These are phyloP conservation scores for Leptinotarsa peninsularis DNA, from an alignment of 2,888 invertebrate species.

Conservation along the genomic window DNA sequence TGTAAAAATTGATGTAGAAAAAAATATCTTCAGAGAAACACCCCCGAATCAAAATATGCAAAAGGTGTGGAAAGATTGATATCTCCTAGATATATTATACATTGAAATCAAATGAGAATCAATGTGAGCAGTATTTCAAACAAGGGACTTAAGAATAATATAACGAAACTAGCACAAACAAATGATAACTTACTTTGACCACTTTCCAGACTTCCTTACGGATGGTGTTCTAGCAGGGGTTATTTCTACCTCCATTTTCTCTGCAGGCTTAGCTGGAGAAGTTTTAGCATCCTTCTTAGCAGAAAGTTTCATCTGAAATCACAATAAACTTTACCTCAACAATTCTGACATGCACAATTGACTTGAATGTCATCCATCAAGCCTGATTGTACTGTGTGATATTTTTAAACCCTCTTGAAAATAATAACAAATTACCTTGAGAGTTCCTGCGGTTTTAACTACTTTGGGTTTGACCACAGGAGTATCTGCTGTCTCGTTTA, in stretches of 20 bases:
- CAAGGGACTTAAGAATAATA: slow-evolving; percentile 17
- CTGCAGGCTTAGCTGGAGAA: slow-evolving; percentile 43
- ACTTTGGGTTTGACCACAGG: slow-evolving; percentile 32
- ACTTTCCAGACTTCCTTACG: slow-evolving; percentile 39
- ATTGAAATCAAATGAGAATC: too few relatives aligned
- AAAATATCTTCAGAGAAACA: too few relatives aligned
- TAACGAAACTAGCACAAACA: not conserved
- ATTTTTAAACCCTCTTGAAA: not conserved
- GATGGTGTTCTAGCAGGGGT: slow-evolving; percentile 32
- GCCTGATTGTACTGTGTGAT: not conserved
- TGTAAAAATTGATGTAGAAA: too few relatives aligned
- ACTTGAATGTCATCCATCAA: not conserved
- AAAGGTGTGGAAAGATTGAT: too few relatives aligned
- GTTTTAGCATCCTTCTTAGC: slow-evolving; percentile 51
- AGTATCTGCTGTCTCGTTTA: slow-evolving; percentile 40
- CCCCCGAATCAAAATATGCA: too few relatives aligned
- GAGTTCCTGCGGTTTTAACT: slow-evolving; percentile 34
- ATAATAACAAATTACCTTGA: slow-evolving; percentile 36
- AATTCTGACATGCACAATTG: slow-evolving; percentile 8
- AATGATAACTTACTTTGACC: slow-evolving; percentile 42
- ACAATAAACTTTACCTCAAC: slow-evolving; percentile 8
- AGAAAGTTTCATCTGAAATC: slow-evolving; percentile 58
- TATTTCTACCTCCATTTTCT: slow-evolving; percentile 45
- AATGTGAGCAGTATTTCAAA: slow-evolving; percentile 14
- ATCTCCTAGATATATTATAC: too few relatives aligned